These are phyloP conservation scores for Tolypeutes matacus DNA, from an alignment of 2,797 vertebrate species.

Conservation along the genomic window DNA sequence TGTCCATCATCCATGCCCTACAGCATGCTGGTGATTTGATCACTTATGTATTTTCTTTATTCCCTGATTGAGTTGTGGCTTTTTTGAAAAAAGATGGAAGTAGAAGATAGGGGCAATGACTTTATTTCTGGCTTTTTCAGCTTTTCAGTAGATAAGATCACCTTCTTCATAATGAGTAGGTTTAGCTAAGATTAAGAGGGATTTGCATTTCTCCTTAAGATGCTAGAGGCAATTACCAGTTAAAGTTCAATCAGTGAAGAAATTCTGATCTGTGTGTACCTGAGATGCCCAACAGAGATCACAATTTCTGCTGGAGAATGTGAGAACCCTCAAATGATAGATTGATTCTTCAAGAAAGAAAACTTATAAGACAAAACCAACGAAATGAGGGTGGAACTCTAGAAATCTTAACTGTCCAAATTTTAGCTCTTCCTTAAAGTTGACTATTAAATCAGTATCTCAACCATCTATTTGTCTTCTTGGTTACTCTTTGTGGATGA, in stretches of 20 bases:
- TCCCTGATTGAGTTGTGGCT: background rate
- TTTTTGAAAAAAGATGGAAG: conserved; percentile 32
- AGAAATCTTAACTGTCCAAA: background rate
- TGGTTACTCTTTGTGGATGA: background rate
- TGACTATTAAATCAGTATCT: background rate
- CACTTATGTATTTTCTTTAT: conserved; percentile 10
- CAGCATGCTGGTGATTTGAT: background rate
- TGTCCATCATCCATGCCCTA: background rate
- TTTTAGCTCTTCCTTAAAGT: background rate
- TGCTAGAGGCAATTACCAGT: background rate
- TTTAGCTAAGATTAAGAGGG: conserved; percentile 36
- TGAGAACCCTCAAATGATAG: background rate
- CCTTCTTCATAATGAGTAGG: background rate
- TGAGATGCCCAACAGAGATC: background rate
- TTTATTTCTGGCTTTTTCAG: background rate
- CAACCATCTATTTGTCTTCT: background rate
- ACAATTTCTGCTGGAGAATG: conserved; percentile 6
- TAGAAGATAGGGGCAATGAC: background rate
- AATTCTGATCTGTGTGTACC: background rate
- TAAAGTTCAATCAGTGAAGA: background rate
- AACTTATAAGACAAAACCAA: background rate
- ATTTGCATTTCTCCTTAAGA: conserved; percentile 58
- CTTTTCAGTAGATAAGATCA: conserved; percentile 43
- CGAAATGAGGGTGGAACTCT: background rate
- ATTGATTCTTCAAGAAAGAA: background rate